These are phyloP conservation scores for Benitochromis conjunctus DNA, from an alignment of 2,113 vertebrate genomes.

Conservation along the genomic window DNA sequence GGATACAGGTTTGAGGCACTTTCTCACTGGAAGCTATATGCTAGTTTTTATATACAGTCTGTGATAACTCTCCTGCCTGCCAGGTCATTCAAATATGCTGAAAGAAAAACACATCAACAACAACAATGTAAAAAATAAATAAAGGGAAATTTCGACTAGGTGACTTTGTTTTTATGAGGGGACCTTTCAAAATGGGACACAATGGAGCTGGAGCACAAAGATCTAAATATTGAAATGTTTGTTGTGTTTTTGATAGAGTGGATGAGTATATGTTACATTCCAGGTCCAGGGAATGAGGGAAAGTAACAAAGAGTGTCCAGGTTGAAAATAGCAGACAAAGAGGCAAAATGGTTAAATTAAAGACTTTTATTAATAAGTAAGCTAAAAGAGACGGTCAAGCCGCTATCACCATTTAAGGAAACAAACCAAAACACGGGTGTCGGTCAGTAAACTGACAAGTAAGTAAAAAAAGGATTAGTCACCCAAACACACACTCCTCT, in stretches of 20 bases:
- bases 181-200: not conserved
- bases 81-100: not conserved
- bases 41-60: not conserved
- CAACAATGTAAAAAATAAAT: too few species aligned
- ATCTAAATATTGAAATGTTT: not conserved
- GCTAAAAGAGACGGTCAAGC: too few species aligned
- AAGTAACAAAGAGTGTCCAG: too few species aligned
- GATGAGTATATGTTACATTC: not conserved
- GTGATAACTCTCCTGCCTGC: not conserved
- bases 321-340: too few species aligned
- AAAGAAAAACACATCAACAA: not conserved
- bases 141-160: not conserved
- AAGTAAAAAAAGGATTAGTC: too few species aligned
- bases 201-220: not conserved
- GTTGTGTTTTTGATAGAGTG: not conserved
- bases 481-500: too few species aligned
- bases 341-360: too few species aligned
- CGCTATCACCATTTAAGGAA: too few species aligned
- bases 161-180: not conserved
- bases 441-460: too few species aligned
- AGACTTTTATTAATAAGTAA: too few species aligned
- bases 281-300: too few species aligned
- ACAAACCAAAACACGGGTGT: too few species aligned
- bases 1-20: not conserved
- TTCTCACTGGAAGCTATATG: not conserved